A percentile compares a stretch with the other conserved stretches of the same genome.
Evolutionary conservation across 2,888 invertebrate species (phyloP).

Genomic region (Calameuta pallipes): DNA sequence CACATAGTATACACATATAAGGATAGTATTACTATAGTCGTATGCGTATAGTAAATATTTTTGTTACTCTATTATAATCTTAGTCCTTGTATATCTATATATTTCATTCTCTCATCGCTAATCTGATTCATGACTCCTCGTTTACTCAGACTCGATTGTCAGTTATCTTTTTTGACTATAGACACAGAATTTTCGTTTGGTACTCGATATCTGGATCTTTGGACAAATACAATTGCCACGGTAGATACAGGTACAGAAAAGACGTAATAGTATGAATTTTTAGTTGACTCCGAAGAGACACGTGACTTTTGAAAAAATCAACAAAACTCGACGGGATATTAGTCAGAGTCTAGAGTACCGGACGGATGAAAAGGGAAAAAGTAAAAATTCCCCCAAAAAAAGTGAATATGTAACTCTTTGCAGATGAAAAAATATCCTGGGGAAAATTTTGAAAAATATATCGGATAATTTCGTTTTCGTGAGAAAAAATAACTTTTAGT

Average conservation of each 20-base stretch:
- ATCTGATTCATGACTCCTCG: not conserved
- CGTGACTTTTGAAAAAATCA: not conserved
- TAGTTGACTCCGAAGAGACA: not conserved
- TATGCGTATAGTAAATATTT: not conserved
- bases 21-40: not conserved
- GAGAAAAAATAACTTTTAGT: no score
- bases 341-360: not conserved
- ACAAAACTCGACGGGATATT: not conserved
- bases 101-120: not conserved
- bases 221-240: not conserved
- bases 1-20: not conserved
- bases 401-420: not conserved
- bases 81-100: not conserved
- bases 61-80: not conserved
- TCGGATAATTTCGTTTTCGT: no score
- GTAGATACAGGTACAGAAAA: not conserved
- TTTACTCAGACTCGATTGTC: not conserved
- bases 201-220: not conserved
- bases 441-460: no score
- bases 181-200: not conserved
- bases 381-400: not conserved
- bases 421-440: fast-evolving
- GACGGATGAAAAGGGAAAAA: not conserved
- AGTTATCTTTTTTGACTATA: not conserved
- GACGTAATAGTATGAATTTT: not conserved